Percentiles rank a stretch among this genome's conserved stretches.
Evolutionary conservation across 2,113 vertebrate species (phyloP).

Genomic region (Ia io): DNA sequence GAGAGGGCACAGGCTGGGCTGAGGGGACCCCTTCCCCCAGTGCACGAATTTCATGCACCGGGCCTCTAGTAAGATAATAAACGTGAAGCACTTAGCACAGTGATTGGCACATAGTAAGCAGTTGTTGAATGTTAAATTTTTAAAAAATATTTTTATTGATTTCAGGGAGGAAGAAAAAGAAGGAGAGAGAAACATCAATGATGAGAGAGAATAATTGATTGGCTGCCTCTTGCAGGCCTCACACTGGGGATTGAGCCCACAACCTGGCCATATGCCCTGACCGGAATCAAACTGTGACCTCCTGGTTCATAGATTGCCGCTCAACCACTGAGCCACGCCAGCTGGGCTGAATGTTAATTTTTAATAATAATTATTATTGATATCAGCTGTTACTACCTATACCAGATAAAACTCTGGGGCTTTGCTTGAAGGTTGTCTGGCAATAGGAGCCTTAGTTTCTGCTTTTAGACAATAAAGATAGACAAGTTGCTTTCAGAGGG

Average conservation of each 20-base stretch:
- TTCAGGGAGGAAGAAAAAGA: too few relatives aligned
- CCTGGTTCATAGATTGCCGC: too few relatives aligned
- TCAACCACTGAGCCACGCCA: not conserved
- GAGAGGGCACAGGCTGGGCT: too few relatives aligned
- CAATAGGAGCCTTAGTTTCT: slow-evolving; percentile 4
- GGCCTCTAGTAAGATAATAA: not conserved
- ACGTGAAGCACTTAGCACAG: not conserved
- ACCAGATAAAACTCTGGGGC: not conserved
- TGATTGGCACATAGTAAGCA: not conserved
- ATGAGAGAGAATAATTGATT: too few relatives aligned
- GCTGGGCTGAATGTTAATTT: not conserved
- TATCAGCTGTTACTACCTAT: not conserved
- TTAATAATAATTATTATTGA: not conserved
- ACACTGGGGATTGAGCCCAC: too few relatives aligned
- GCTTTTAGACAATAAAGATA: not conserved
- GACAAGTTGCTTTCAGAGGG: not conserved
- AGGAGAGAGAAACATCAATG: too few relatives aligned
- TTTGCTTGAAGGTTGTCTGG: slow-evolving; percentile 32
- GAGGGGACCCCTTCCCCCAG: too few relatives aligned
- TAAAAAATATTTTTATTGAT: not conserved
- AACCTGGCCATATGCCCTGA: too few relatives aligned
- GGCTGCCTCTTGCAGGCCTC: too few relatives aligned
- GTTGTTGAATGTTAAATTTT: not conserved
- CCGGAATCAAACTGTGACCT: too few relatives aligned
- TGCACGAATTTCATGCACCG: too few relatives aligned